These are phyloP conservation scores for Drosophila auraria DNA, from an alignment of 1,140 invertebrate species.

Conservation along the genomic window DNA sequence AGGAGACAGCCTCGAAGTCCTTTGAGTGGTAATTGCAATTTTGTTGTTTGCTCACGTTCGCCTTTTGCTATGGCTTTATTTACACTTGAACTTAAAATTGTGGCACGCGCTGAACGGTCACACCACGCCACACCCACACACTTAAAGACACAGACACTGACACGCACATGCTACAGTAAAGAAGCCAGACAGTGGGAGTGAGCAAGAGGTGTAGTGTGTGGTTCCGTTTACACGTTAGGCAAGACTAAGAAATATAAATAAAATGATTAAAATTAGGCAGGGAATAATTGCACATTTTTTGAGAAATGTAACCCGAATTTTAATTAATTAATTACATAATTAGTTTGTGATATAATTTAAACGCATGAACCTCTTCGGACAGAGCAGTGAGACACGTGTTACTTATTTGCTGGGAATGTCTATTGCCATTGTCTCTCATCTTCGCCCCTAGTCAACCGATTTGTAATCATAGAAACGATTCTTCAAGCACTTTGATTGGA, in stretches of 20 bases:
- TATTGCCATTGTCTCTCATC: constrained; percentile 26
- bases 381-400: background rate
- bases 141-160: constrained; percentile 3
- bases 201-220: background rate
- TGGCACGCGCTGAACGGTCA: constrained; percentile 41
- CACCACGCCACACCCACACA: constrained; percentile 14
- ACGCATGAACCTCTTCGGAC: background rate
- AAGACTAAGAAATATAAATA: background rate
- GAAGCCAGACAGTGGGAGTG: background rate
- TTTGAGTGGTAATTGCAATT: constrained; percentile 69
- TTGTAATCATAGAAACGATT: constrained; percentile 54
- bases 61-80: constrained; percentile 64
- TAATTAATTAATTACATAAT: background rate
- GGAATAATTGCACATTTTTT: background rate
- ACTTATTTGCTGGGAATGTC: constrained; percentile 18
- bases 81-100: constrained; percentile 74
- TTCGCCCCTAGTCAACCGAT: constrained; percentile 29
- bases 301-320: background rate
- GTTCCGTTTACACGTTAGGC: background rate
- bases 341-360: background rate
- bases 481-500: constrained; percentile 7
- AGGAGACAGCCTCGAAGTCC: background rate
- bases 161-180: background rate
- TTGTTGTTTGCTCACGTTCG: constrained; percentile 60
- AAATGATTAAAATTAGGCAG: background rate